These are phyloP conservation scores for Megathymus violae DNA, from an alignment of 1,140 invertebrate genomes.

Conservation along the genomic window DNA sequence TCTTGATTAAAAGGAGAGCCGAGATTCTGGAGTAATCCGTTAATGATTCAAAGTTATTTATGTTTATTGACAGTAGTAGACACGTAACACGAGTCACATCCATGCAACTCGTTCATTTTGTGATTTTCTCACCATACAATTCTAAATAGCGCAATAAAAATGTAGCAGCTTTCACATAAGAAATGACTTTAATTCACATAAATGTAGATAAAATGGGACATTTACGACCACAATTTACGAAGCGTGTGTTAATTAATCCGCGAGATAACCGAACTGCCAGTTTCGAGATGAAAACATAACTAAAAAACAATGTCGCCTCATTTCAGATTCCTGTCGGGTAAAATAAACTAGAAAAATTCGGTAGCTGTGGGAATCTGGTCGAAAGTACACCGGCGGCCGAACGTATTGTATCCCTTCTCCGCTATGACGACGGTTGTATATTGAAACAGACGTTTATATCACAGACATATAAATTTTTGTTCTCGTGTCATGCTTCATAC, in stretches of 20 bases:
- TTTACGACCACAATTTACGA: slow-evolving; percentile 28
- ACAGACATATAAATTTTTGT: too few relatives aligned
- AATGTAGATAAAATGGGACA: slow-evolving; percentile 16
- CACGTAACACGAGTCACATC: too few relatives aligned
- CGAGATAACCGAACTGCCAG: slow-evolving; percentile 31
- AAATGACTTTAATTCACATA: slow-evolving; percentile 10
- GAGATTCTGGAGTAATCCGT: too few relatives aligned
- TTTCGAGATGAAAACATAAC: slow-evolving; percentile 34
- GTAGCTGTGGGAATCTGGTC: slow-evolving; percentile 21
- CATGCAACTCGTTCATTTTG: too few relatives aligned
- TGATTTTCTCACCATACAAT: too few relatives aligned
- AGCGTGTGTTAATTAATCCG: slow-evolving; percentile 29
- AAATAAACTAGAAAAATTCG: slow-evolving; percentile 36
- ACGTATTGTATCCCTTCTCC: background rate
- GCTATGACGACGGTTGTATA: too few relatives aligned
- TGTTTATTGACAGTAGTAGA: too few relatives aligned
- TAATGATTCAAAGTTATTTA: too few relatives aligned
- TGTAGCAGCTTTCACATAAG: background rate
- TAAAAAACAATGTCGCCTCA: slow-evolving; percentile 34
- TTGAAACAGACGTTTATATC: too few relatives aligned
- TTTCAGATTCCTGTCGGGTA: slow-evolving; percentile 33
- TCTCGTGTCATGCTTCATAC: too few relatives aligned
- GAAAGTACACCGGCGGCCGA: slow-evolving; percentile 8
- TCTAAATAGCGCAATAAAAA: too few relatives aligned
- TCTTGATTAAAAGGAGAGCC: too few relatives aligned